Evolutionary conservation across 2,113 vertebrate species (phyloP).

Genomic region (Harpagus bidentatus): DNA sequence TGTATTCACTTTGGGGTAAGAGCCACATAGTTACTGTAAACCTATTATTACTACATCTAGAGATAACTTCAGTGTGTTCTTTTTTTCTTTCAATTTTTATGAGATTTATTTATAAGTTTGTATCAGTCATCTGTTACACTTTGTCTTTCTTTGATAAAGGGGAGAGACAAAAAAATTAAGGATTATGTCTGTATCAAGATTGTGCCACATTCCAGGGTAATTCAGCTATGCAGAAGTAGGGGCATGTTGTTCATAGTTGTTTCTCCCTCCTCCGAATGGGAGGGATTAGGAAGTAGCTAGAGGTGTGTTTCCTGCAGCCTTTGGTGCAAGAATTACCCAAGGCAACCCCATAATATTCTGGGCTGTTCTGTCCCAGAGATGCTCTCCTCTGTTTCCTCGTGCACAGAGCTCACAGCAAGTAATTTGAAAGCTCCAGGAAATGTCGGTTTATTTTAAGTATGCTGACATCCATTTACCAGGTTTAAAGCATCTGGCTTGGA

Average conservation of each 20-base stretch:
- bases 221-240: not conserved
- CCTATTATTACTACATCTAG: not conserved
- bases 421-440: not conserved
- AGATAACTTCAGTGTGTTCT: not conserved
- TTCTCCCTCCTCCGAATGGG: accelerated
- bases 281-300: not conserved
- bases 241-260: not conserved
- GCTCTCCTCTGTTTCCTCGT: not conserved
- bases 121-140: not conserved
- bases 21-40: not conserved
- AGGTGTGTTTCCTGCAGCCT: not conserved
- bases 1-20: not conserved
- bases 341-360: not conserved
- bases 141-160: not conserved
- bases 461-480: not conserved
- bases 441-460: not conserved
- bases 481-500: not conserved
- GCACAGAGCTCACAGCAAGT: not conserved
- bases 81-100: not conserved
- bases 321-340: not conserved
- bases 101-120: not conserved
- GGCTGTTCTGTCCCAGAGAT: not conserved
- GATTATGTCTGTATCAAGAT: not conserved
- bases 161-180: not conserved
- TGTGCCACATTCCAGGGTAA: not conserved